Conservation (phyloP, 2,888 invertebrate species). For the Drosophila vallismaia region DNA sequence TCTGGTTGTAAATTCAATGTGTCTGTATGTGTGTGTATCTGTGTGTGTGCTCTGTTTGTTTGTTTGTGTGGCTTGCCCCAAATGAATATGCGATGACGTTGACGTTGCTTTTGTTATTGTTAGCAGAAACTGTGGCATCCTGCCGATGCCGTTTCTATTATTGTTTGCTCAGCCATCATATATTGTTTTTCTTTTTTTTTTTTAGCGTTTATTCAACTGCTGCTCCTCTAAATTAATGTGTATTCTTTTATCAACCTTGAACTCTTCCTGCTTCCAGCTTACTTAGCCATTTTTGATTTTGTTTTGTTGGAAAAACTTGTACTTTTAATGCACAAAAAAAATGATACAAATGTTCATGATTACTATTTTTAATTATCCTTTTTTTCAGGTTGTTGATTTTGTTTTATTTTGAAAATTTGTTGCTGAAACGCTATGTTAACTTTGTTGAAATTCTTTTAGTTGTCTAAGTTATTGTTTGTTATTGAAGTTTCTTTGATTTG, state of each 20-base stretch:
- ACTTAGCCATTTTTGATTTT: constrained; percentile 20
- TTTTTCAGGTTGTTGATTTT: constrained; percentile 20
- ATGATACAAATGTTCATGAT: constrained; percentile 47
- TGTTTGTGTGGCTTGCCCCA: constrained; percentile 40
- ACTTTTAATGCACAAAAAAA: constrained; percentile 48
- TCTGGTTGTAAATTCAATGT: constrained; percentile 37
- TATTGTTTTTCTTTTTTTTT: constrained; percentile 32
- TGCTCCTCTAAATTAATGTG: constrained; percentile 1
- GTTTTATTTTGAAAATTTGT: constrained; percentile 53
- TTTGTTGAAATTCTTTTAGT: constrained; percentile 71
- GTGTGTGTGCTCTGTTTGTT: constrained; percentile 17
- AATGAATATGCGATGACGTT: constrained; percentile 50
- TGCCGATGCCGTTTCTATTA: constrained; percentile 47
- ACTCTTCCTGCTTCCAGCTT: constrained; percentile 41
- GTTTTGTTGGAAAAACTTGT: constrained; percentile 13
- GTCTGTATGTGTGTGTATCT: constrained; percentile 12
- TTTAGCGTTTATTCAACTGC: background rate
- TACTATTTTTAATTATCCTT: constrained; percentile 12
- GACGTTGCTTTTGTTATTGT: constrained; percentile 48
- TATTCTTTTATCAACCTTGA: constrained; percentile 62
- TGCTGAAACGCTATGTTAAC: constrained; percentile 78
- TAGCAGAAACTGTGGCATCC: constrained; percentile 19
- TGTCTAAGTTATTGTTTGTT: constrained; percentile 58
- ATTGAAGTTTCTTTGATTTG: constrained; percentile 19
- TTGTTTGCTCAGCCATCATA: constrained; percentile 19